These are phyloP conservation scores for Hemiprocne comata DNA, from an alignment of 2,113 vertebrate species.

Conservation along the genomic window DNA sequence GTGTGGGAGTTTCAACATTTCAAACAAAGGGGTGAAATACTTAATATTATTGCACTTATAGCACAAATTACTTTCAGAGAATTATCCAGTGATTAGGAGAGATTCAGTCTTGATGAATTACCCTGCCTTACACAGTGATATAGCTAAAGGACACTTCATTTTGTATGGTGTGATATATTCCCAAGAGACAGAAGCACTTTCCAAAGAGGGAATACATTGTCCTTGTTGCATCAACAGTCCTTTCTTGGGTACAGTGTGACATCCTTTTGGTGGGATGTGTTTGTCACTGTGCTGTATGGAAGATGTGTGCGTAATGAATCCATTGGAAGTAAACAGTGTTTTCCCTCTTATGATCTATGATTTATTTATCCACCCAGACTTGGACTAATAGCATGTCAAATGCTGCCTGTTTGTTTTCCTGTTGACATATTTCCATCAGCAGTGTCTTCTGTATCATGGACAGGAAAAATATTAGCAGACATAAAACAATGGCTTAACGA, in stretches of 20 bases:
- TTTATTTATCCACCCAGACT: constrained; percentile 56
- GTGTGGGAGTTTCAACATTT: not conserved
- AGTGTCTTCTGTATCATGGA: constrained; percentile 50
- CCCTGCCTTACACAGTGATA: not conserved
- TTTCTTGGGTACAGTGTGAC: constrained; percentile 6
- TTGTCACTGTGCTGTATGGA: not conserved
- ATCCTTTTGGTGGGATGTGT: constrained; percentile 5
- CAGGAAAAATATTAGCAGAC: constrained; percentile 57
- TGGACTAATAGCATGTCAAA: constrained; percentile 58
- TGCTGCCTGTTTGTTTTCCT: constrained; percentile 67
- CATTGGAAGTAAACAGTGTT: constrained; percentile 58
- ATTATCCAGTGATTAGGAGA: not conserved
- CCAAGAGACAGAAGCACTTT: not conserved
- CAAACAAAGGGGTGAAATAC: not conserved
- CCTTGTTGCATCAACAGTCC: not conserved
- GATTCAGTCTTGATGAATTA: not conserved
- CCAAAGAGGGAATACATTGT: constrained; percentile 21
- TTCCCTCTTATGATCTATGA: constrained; percentile 21
- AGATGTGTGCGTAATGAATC: constrained; percentile 47
- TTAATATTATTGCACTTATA: not conserved
- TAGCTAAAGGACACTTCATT: not conserved
- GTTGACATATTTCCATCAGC: constrained; percentile 69
- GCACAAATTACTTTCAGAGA: not conserved
- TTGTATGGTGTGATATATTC: not conserved
- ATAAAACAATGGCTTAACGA: constrained; percentile 61